phyloP scores from a whole-genome alignment of 2,113 vertebrate species.

The Aspiorhynchus laticeps region DNA sequence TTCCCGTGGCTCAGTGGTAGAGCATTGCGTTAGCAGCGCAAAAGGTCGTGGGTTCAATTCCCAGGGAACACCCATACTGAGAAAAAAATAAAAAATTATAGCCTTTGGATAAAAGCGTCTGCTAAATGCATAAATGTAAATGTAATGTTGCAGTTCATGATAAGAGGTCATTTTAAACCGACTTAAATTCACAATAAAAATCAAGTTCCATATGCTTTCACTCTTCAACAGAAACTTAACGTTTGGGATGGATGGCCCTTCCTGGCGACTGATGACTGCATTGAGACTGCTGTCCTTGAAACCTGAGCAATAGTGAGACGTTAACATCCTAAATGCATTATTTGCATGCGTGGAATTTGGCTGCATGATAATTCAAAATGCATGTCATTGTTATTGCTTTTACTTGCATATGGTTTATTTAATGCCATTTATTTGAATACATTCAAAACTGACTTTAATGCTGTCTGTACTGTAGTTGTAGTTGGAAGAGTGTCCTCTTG shows the following conservation, averaged over 20 bases:
- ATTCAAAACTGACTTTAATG: not conserved
- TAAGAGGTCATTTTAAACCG: not conserved
- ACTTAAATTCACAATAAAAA: not conserved
- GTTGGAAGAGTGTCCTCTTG: constrained; percentile 84
- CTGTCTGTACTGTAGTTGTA: constrained; percentile 68
- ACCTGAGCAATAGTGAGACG: constrained; percentile 82
- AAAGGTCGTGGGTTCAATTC: too few species aligned
- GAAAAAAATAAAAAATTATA: too few species aligned
- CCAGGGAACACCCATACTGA: too few species aligned
- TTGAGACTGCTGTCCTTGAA: constrained; percentile 82
- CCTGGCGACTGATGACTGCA: constrained; percentile 88
- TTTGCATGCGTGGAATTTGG: not conserved
- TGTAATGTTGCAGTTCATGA: not conserved
- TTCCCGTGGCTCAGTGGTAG: too few species aligned
- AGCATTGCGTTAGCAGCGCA: too few species aligned
- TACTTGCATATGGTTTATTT: not conserved
- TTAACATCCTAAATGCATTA: not conserved
- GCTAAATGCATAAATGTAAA: too few species aligned
- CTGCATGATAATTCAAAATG: not conserved
- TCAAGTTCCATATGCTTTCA: not conserved
- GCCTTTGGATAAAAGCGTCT: too few species aligned
- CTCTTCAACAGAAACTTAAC: constrained; percentile 81
- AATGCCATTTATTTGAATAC: not conserved
- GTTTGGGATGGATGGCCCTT: constrained; percentile 86
- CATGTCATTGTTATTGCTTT: not conserved